Conservation (phyloP, 2,797 vertebrate genomes). For the Pogonophryne albipinna region DNA sequence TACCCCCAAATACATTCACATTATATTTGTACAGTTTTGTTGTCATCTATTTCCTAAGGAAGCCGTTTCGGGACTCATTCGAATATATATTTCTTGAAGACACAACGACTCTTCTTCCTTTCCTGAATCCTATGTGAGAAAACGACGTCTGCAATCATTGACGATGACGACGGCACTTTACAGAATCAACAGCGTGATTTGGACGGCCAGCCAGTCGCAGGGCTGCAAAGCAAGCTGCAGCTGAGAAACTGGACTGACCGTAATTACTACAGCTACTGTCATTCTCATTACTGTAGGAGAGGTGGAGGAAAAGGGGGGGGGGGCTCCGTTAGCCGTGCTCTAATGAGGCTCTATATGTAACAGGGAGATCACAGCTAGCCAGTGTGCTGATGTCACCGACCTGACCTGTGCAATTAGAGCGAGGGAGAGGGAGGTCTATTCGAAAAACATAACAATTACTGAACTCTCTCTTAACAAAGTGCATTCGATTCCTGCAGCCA, state of each 20-base stretch:
- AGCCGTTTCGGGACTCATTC: background rate
- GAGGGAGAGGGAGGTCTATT: background rate
- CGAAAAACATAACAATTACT: constrained; percentile 22
- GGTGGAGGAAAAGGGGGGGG: background rate
- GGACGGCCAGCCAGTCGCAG: constrained; percentile 8
- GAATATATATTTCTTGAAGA: background rate
- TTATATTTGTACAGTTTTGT: background rate
- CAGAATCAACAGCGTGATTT: constrained; percentile 40
- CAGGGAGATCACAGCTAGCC: constrained; percentile 67
- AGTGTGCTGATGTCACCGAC: constrained; percentile 55
- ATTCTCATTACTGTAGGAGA: constrained; percentile 56
- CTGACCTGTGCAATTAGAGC: constrained; percentile 70
- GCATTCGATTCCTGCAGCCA: background rate
- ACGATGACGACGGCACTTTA: constrained; percentile 17
- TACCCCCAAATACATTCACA: too few species aligned
- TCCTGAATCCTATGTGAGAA: background rate
- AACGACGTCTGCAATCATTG: background rate
- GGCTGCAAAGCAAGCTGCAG: constrained; percentile 11
- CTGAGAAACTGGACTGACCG: constrained; percentile 36
- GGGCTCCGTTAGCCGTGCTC: constrained; percentile 46
- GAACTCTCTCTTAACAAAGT: constrained; percentile 9
- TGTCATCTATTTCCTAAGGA: background rate
- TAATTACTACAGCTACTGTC: constrained; percentile 70
- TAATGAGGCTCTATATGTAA: constrained; percentile 75
- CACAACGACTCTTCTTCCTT: background rate